phyloP scores from a whole-genome alignment of 2,888 invertebrate species.

The Phaedon cochleariae region DNA sequence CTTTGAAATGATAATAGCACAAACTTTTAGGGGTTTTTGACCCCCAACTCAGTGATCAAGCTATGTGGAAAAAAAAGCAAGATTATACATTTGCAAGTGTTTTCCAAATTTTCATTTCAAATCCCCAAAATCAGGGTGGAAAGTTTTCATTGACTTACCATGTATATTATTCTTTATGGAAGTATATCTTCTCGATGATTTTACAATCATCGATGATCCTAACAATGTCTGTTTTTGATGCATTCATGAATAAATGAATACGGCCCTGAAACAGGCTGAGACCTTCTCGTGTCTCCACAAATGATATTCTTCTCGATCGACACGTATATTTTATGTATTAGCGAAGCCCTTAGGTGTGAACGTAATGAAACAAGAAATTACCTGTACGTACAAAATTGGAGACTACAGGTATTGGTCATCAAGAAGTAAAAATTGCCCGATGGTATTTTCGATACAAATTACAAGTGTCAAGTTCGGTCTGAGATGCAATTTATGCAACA shows the following conservation, averaged over 20 bases:
- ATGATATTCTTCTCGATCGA: background rate
- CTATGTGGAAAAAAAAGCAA: too few species aligned
- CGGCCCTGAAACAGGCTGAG: background rate
- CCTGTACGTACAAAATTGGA: slow-evolving; percentile 15
- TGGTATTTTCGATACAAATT: slow-evolving; percentile 21
- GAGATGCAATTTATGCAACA: slow-evolving; percentile 9
- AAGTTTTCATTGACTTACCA: too few species aligned
- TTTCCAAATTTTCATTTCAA: too few species aligned
- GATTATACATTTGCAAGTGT: too few species aligned
- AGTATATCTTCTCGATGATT: too few species aligned
- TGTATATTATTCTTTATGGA: too few species aligned
- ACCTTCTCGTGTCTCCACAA: background rate
- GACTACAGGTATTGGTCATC: slow-evolving; percentile 13
- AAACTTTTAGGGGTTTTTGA: too few species aligned
- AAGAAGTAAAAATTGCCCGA: slow-evolving; percentile 17
- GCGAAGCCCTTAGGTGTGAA: slow-evolving; percentile 22
- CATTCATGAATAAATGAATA: background rate
- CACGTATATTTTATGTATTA: slow-evolving; percentile 13
- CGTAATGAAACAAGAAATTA: slow-evolving; percentile 22
- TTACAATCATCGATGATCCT: too few species aligned
- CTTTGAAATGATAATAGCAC: too few species aligned
- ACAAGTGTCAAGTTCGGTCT: slow-evolving; percentile 14
- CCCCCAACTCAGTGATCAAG: too few species aligned
- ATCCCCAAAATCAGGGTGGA: too few species aligned
- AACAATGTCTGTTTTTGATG: too few species aligned